These are phyloP conservation scores for Agrilus planipennis DNA, from an alignment of 1,140 invertebrate species.

Conservation along the genomic window DNA sequence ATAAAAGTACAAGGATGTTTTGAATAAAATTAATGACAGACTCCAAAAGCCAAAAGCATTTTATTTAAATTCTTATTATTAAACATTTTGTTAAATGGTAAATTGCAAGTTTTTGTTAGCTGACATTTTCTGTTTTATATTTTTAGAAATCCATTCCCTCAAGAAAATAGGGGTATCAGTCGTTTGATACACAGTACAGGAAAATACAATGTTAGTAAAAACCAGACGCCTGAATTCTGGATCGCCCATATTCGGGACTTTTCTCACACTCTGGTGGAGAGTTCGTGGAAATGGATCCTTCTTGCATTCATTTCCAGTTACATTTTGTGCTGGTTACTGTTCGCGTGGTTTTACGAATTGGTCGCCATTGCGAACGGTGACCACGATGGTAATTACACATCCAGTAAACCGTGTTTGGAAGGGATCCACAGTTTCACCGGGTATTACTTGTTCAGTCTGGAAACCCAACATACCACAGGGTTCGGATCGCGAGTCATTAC, in stretches of 20 bases:
- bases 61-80: too few species aligned
- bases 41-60: too few species aligned
- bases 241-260: conserved; percentile 43
- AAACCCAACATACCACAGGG: conserved; percentile 53
- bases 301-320: conserved; percentile 32
- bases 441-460: conserved; percentile 47
- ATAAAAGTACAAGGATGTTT: too few species aligned
- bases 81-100: too few species aligned
- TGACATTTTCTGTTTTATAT: too few species aligned
- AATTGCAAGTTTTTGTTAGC: too few species aligned
- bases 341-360: conserved; percentile 24
- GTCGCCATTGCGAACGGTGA: conserved; percentile 23
- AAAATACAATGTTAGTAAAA: conserved; percentile 12
- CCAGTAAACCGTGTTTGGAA: conserved; percentile 14
- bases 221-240: conserved; percentile 5
- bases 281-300: conserved; percentile 47
- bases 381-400: conserved; percentile 12
- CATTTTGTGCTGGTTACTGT: conserved; percentile 23
- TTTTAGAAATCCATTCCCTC: too few species aligned
- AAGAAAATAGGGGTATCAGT: too few species aligned
- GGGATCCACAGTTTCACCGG: conserved; percentile 34
- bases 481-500: conserved; percentile 65
- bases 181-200: too few species aligned
- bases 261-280: conserved; percentile 48
- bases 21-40: too few species aligned